Conservation (phyloP, 37 sponge, comb jelly and placozoan genomes). For the Agelas oroides region DNA sequence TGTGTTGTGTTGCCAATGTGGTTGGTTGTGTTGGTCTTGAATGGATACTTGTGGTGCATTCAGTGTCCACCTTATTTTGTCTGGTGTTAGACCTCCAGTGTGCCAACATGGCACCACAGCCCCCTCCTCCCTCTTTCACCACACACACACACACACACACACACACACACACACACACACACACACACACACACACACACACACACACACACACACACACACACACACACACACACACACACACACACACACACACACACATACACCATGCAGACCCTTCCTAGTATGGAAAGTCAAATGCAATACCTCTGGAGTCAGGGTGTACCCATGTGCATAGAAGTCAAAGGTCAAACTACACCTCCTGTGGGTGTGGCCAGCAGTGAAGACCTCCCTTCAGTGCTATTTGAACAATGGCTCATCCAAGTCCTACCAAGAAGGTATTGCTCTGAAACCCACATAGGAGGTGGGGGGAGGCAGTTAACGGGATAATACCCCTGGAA, state of each 20-base stretch:
- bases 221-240: constrained; percentile 45
- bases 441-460: background rate
- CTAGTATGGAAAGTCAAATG: constrained; percentile 24
- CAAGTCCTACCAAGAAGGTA: constrained; percentile 38
- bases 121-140: no score
- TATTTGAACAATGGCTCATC: constrained; percentile 47
- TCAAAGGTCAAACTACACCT: constrained; percentile 40
- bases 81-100: no score
- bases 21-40: no score
- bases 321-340: constrained; percentile 53
- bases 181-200: constrained; percentile 26
- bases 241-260: constrained; percentile 26
- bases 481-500: no score
- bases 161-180: constrained; percentile 42
- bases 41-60: no score
- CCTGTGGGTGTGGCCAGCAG: background rate
- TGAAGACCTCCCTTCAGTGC: background rate
- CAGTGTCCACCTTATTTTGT: no score
- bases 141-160: constrained; percentile 14
- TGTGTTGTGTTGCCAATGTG: no score
- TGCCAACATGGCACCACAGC: no score
- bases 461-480: no score
- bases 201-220: constrained; percentile 8
- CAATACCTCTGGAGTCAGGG: constrained; percentile 34
- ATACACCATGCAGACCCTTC: constrained; percentile 15